phyloP scores from a whole-genome alignment of 2,113 vertebrate genomes.

The Sisor rabdophorus region DNA sequence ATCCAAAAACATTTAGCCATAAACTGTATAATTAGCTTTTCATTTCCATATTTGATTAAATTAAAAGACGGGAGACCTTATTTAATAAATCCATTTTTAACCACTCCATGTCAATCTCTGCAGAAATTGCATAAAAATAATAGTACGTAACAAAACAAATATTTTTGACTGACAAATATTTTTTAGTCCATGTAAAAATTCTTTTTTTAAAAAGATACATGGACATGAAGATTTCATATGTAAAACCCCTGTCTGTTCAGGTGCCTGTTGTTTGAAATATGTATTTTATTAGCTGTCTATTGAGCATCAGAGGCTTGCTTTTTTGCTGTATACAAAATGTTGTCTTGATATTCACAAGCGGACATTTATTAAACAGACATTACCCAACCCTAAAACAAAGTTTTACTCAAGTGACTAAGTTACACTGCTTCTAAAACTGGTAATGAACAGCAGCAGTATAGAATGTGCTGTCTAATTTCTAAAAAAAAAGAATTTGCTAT shows the following conservation, averaged over 20 bases:
- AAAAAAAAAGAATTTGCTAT: conserved; percentile 35
- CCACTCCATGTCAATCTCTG: background rate
- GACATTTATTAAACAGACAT: conserved; percentile 19
- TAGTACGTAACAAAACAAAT: background rate
- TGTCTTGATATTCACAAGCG: background rate
- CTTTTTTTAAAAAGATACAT: background rate
- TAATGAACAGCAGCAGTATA: conserved; percentile 13
- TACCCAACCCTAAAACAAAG: conserved; percentile 20
- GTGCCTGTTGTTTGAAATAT: background rate
- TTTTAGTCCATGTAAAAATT: background rate
- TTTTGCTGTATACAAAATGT: conserved; percentile 3
- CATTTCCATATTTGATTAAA: background rate
- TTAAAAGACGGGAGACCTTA: background rate
- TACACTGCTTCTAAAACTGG: conserved; percentile 37
- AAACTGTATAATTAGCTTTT: background rate
- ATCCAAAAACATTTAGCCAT: background rate
- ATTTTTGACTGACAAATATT: background rate
- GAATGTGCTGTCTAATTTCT: conserved; percentile 11
- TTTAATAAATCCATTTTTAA: background rate
- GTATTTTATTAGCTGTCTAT: background rate
- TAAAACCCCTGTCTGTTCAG: background rate
- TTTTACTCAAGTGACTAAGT: background rate
- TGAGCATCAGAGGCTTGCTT: background rate
- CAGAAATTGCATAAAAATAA: background rate
- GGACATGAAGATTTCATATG: background rate